Base-by-base conservation (phyloP, 2,113 vertebrate genomes). In the pig (Sus scrofa) region DNA sequence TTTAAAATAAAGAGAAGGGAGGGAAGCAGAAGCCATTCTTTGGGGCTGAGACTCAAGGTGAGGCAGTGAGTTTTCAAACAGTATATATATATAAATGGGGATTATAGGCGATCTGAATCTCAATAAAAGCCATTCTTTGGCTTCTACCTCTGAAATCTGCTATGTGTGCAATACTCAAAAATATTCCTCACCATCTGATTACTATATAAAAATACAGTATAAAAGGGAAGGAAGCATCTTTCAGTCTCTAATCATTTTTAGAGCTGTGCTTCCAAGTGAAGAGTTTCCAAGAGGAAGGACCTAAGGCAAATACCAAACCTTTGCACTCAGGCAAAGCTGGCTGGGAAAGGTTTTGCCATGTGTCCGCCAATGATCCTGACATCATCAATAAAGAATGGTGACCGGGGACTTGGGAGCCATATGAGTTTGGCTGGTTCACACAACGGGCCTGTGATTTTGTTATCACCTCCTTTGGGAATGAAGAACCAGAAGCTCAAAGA, bases 151-250 rank as follows among this genome's bases (percentile, higher is more conserved):
- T 86, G 85, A 86, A 89, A 37, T 22, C 58, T 67, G 50, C 44
- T 96, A 73, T 14, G 3, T 86, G 32, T 74, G 39, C 78, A 79
- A 30, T 92, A 65, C 22, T 88, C 20, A 83, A n/a, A 91, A 89
- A 44, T 79, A 7, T 63, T 79, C 18, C 63, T 89, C 71, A 44
- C 56, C 30, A 14, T 71, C 39, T 19, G 24, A 77, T 75, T 78
- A 22, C 65, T 75, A 54, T 22, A 37, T 89, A 77, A 70, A 84
- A 96, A 85, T 52, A 54, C 54, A 78, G 22, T 32, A 58, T 56
- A 24, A 73, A 79, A 32, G 19, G 39, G 30, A 89, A 78, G 27
- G 79, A 93, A 84, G 56, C 10, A 44, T 20, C 68, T 56, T 63
- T 22, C 39, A 32, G 27, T 78, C 26, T 78, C 32, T 70, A 58